Evolutionary conservation across 2,888 invertebrate species (phyloP).

Genomic region (Mactromeris polynyma): DNA sequence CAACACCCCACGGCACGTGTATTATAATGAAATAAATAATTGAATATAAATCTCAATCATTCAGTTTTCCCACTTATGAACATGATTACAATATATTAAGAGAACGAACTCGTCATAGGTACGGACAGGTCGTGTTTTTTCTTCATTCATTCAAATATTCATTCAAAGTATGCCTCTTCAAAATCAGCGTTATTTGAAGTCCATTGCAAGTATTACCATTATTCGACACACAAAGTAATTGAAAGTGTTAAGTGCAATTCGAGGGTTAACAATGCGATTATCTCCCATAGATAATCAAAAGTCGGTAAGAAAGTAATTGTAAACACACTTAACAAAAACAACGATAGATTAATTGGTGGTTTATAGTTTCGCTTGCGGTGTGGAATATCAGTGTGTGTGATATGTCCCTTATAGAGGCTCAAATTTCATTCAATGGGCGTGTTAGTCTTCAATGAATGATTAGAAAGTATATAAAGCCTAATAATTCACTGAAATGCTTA

Average conservation of each 20-base stretch:
- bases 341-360: neutral
- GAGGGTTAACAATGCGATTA: neutral
- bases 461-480: neutral
- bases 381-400: neutral
- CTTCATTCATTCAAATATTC: too few species aligned
- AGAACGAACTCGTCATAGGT: too few species aligned
- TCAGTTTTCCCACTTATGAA: too few species aligned
- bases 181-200: too few species aligned
- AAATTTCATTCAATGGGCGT: neutral
- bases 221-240: neutral
- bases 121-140: too few species aligned
- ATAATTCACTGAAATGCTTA: neutral
- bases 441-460: neutral
- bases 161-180: too few species aligned
- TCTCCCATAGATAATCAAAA: neutral
- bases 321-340: neutral
- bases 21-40: too few species aligned
- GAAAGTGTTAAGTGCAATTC: neutral
- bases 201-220: too few species aligned
- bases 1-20: too few species aligned
- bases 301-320: neutral
- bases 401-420: slow-evolving; percentile 4
- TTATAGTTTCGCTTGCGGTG: neutral
- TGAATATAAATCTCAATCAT: too few species aligned
- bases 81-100: too few species aligned